Evolutionary conservation across 92 coral and sea anemone species (phyloP).

Genomic region (Actinernus sp.): DNA sequence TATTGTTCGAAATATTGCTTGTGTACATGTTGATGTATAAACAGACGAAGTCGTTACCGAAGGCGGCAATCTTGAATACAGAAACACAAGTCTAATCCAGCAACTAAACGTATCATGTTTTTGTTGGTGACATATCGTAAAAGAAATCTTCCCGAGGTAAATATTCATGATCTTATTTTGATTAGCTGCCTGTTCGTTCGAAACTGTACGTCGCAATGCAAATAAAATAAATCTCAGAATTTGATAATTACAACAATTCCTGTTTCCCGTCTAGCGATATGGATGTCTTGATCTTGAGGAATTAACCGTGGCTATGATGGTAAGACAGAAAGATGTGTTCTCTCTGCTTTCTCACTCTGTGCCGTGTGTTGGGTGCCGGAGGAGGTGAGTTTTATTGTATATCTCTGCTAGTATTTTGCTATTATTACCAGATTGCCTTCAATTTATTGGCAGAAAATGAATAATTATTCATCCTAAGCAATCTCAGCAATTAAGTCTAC

Average conservation of each 20-base stretch:
- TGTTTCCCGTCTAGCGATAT: conserved; percentile 65
- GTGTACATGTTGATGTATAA: too few relatives aligned
- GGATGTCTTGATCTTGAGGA: conserved; percentile 86
- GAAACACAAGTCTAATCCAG: too few relatives aligned
- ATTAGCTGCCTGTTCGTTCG: background rate
- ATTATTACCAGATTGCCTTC: background rate
- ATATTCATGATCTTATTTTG: background rate
- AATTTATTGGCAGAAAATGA: background rate
- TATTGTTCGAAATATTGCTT: too few relatives aligned
- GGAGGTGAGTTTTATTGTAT: conserved; percentile 63
- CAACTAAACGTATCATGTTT: too few relatives aligned
- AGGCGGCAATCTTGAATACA: too few relatives aligned
- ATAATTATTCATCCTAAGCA: background rate
- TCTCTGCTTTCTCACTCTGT: conserved; percentile 91
- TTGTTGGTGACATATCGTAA: background rate
- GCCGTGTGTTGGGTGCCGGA: conserved; percentile 97
- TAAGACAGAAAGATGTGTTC: conserved; percentile 88
- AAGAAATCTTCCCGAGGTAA: background rate
- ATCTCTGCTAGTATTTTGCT: background rate
- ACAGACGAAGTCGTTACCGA: too few relatives aligned
- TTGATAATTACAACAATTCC: background rate
- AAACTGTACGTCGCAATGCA: conserved; percentile 3
- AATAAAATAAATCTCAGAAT: background rate
- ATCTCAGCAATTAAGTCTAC: too few relatives aligned
- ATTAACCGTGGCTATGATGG: conserved; percentile 82